phyloP scores from a whole-genome alignment of 1,140 invertebrate species.

The Drosophila kepulauana region DNA sequence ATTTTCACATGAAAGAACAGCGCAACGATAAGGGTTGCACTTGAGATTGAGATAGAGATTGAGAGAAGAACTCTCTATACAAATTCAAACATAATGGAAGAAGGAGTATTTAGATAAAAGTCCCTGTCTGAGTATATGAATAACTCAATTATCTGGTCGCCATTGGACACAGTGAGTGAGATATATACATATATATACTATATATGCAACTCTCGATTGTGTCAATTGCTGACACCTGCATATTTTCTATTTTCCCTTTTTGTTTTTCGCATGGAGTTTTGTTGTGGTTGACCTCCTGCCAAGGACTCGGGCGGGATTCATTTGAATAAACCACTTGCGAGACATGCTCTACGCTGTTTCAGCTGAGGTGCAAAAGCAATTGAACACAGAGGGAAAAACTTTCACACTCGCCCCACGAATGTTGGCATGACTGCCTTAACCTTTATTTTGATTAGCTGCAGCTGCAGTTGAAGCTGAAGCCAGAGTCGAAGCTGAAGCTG shows the following conservation, averaged over 20 bases:
- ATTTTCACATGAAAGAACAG: slow-evolving; percentile 34
- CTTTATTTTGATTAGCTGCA: slow-evolving; percentile 66
- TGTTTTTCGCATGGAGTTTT: neutral
- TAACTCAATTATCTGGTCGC: slow-evolving; percentile 14
- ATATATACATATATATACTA: too few species aligned
- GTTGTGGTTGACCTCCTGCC: slow-evolving; percentile 22
- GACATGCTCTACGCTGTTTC: neutral
- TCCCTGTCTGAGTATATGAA: too few species aligned
- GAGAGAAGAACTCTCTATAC: too few species aligned
- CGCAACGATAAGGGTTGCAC: neutral
- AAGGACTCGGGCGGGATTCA: neutral
- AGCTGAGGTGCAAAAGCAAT: slow-evolving; percentile 22
- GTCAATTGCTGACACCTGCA: slow-evolving; percentile 49
- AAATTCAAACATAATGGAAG: slow-evolving; percentile 4
- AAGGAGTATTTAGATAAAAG: neutral
- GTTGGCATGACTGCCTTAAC: slow-evolving; percentile 35
- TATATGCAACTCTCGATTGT: slow-evolving; percentile 12
- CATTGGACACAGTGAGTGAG: neutral
- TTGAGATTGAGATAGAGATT: neutral
- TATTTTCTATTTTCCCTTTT: slow-evolving; percentile 9
- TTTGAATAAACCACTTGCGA: slow-evolving; percentile 22
- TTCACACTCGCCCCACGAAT: slow-evolving; percentile 27
- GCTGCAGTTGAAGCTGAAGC: neutral
- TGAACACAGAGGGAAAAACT: slow-evolving; percentile 36
- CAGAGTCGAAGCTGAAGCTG: neutral